Percentiles rank a stretch among this genome's conserved stretches.
Conservation (phyloP, 2,888 invertebrate species). For the Lamellibrachia columna region DNA sequence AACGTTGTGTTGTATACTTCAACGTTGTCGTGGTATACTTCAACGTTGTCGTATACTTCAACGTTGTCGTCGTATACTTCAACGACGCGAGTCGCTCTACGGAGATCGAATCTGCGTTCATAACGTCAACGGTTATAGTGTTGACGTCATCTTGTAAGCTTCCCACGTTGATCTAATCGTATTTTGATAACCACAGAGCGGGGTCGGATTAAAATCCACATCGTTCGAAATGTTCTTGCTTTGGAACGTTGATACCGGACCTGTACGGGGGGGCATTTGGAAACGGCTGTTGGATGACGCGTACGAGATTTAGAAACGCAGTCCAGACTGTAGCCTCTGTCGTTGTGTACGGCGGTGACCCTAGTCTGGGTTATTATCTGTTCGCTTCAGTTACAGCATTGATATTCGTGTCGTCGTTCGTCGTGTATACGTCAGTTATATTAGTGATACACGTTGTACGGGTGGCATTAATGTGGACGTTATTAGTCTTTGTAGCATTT, state of each 20-base stretch:
- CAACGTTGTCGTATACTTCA: background rate
- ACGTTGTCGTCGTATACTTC: background rate
- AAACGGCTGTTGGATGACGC: no score
- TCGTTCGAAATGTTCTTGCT: background rate
- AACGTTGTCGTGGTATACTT: background rate
- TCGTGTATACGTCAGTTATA: background rate
- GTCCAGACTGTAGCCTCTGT: background rate
- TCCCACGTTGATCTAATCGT: background rate
- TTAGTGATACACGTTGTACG: background rate
- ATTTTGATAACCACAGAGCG: background rate
- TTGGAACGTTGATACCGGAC: background rate
- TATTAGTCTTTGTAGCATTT: background rate
- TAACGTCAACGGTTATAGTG: background rate
- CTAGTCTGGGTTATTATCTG: background rate
- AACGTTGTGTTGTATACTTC: background rate
- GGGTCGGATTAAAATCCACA: background rate
- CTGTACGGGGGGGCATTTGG: no score
- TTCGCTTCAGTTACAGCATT: background rate
- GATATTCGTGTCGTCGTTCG: background rate
- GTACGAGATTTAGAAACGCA: background rate
- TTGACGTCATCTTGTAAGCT: background rate
- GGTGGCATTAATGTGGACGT: background rate
- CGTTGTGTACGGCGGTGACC: background rate
- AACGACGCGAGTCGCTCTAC: background rate
- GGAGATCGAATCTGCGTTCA: background rate